Base-by-base conservation (phyloP, 2,888 invertebrate genomes). In the Dryadula phaetusa region DNA sequence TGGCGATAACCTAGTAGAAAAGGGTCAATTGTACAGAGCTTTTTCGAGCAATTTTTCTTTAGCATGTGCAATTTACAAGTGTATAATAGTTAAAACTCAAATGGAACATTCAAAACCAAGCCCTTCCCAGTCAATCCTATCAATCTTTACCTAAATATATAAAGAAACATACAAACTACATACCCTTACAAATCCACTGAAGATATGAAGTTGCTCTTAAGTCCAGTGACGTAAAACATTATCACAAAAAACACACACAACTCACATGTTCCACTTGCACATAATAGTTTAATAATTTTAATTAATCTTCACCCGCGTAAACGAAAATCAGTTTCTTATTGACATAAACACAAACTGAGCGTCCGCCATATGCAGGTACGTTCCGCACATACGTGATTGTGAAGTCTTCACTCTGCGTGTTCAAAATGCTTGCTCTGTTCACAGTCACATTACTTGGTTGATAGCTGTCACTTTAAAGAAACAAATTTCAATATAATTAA, bases 291-390 rank as follows among this genome's bases (percentile, higher is more conserved):
- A 81, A 81, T 80, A 79, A 84, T 84, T 84, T 82, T 83, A 82
- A 82, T 82, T 84, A 85, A 84, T 88, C 86, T 88, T 91, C 92
- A 91, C 92, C 92, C 92, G 92, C 92, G 91, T 85, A 90, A 91
- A 90, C 86, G 83, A 85, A 89, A 90, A 89, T 91, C 89, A 90
- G 89, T 87, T 86, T 84, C 84, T 86, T 92, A 92, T 92, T 92
- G 92, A 92, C 92, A 92, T 92, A 92, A 92, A 92, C 92, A 92
- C 92, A 92, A 91, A 92, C 92, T 88, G 88, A 88, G 86, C 88
- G 86, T 91, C 89, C 90, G 92, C 92, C 92, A 92, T 92, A 92
- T 91, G 92, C 91, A 92, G 86, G 82, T 83, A 83, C 89, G 90
- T 91, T 92, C 87, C 75, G 82, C 80, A 86, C 82, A 83, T 84